Percentiles rank a stretch among this genome's conserved stretches.
Conservation (phyloP, 2,888 invertebrate genomes). For the Protonemura montana region DNA sequence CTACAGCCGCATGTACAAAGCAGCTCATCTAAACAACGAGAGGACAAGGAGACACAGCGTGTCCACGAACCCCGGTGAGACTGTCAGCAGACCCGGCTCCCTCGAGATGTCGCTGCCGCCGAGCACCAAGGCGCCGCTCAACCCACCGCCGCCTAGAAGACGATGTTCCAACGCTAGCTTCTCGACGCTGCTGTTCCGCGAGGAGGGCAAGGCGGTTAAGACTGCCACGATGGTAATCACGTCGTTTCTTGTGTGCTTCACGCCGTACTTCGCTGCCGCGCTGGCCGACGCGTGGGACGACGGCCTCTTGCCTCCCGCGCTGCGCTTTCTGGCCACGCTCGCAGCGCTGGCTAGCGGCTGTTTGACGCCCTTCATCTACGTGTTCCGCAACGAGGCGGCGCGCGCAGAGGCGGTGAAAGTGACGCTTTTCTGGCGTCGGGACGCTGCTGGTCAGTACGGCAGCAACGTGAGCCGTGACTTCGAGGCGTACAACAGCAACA, state of each 20-base stretch:
- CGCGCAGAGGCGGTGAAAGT: slow-evolving; percentile 56
- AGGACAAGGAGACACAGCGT: slow-evolving; percentile 62
- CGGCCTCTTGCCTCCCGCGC: slow-evolving; percentile 49
- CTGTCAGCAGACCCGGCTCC: slow-evolving; percentile 45
- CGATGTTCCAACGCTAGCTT: slow-evolving; percentile 59
- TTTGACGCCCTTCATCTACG: slow-evolving; percentile 63
- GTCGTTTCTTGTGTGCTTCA: slow-evolving; percentile 62
- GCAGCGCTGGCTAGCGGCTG: slow-evolving; percentile 60
- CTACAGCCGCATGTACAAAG: slow-evolving; percentile 61
- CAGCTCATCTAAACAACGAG: slow-evolving; percentile 61
- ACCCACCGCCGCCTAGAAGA: slow-evolving; percentile 49
- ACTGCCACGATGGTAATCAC: slow-evolving; percentile 62
- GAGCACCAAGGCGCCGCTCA: slow-evolving; percentile 31
- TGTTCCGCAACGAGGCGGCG: slow-evolving; percentile 60
- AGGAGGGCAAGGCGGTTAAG: slow-evolving; percentile 63
- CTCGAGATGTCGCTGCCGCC: slow-evolving; percentile 48
- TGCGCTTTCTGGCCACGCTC: slow-evolving; percentile 54
- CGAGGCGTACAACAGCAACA: slow-evolving; percentile 33
- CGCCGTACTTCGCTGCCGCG: slow-evolving; percentile 58
- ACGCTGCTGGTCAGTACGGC: slow-evolving; percentile 44
- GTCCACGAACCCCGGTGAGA: slow-evolving; percentile 52
- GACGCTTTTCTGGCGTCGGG: slow-evolving; percentile 53
- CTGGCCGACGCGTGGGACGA: slow-evolving; percentile 53
- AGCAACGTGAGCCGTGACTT: slow-evolving; percentile 41
- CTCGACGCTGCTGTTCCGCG: slow-evolving; percentile 60